Conservation (phyloP, 1,140 invertebrate species). For the Propsilocerus akamusi region DNA sequence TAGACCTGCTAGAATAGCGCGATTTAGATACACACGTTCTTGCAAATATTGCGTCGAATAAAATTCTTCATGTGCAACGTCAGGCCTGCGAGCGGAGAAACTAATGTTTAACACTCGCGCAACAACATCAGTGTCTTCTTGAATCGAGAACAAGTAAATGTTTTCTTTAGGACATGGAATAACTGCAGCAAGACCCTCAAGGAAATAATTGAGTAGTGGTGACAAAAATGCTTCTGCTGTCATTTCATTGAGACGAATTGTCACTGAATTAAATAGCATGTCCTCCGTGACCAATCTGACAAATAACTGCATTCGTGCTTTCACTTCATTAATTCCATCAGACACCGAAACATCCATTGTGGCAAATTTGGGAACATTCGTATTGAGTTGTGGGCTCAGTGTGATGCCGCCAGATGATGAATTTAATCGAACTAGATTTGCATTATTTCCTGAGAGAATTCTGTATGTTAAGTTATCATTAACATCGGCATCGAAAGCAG, state of each 20-base stretch:
- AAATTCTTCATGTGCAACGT: slow-evolving; percentile 58
- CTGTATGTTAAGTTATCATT: slow-evolving; percentile 63
- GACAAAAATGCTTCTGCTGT: slow-evolving; percentile 85
- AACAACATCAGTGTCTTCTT: slow-evolving; percentile 78
- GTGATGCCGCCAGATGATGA: slow-evolving; percentile 66
- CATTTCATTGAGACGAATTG: slow-evolving; percentile 83
- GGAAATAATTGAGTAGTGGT: slow-evolving; percentile 71
- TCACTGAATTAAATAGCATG: slow-evolving; percentile 90
- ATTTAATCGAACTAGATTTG: slow-evolving; percentile 71
- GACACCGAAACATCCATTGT: slow-evolving; percentile 83
- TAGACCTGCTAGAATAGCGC: slow-evolving; percentile 63
- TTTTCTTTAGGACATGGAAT: slow-evolving; percentile 83
- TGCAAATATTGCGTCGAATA: slow-evolving; percentile 76
- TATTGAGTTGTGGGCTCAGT: slow-evolving; percentile 82
- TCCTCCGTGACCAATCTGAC: slow-evolving; percentile 84
- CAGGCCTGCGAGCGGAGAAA: slow-evolving; percentile 71
- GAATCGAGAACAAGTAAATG: slow-evolving; percentile 84
- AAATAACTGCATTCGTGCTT: slow-evolving; percentile 72
- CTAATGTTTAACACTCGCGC: slow-evolving; percentile 84
- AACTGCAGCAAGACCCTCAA: slow-evolving; percentile 80
- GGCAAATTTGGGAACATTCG: slow-evolving; percentile 86
- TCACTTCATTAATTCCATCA: slow-evolving; percentile 82
- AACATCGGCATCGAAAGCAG: slow-evolving; percentile 87
- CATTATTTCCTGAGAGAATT: slow-evolving; percentile 83
- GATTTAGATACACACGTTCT: slow-evolving; percentile 84